A percentile compares a stretch with the other conserved stretches of the same genome.
These are phyloP conservation scores for Arenaria interpres DNA, from an alignment of 2,113 vertebrate species.

Conservation along the genomic window DNA sequence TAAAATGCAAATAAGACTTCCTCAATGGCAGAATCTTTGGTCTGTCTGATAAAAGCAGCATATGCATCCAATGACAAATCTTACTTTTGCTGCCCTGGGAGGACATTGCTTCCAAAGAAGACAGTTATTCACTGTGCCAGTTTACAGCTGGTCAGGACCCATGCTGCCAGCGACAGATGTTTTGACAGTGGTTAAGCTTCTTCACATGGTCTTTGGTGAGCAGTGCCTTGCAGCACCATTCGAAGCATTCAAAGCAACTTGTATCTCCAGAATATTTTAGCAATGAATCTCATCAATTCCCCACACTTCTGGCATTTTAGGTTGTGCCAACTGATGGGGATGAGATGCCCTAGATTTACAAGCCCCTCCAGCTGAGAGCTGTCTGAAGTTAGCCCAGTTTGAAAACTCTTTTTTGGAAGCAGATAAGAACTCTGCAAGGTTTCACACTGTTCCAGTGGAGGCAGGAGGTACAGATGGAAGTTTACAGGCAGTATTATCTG, in stretches of 20 bases:
- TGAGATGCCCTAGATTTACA: conserved; percentile 45
- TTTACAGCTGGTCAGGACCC: background rate
- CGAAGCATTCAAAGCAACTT: background rate
- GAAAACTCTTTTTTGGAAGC: conserved; percentile 51
- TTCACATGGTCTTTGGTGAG: background rate
- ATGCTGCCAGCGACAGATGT: conserved; percentile 4
- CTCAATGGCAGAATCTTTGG: background rate
- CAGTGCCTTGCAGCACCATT: background rate
- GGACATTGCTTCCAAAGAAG: background rate
- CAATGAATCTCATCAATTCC: conserved; percentile 29
- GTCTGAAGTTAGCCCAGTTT: conserved; percentile 27
- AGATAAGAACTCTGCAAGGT: background rate
- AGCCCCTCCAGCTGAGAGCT: conserved; percentile 37
- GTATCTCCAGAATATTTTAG: conserved; percentile 42
- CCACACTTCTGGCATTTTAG: conserved; percentile 46
- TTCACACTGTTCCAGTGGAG: conserved; percentile 25
- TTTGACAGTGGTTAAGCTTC: background rate
- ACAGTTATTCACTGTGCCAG: background rate
- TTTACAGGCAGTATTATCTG: conserved; percentile 33
- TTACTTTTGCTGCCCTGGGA: background rate
- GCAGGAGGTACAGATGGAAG: conserved; percentile 54
- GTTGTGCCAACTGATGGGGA: conserved; percentile 5
- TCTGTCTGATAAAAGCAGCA: background rate
- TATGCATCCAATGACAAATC: background rate
- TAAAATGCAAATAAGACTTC: background rate